phyloP scores from a whole-genome alignment of 37 sponge, comb jelly and placozoan genomes.

The Beroe ovata region DNA sequence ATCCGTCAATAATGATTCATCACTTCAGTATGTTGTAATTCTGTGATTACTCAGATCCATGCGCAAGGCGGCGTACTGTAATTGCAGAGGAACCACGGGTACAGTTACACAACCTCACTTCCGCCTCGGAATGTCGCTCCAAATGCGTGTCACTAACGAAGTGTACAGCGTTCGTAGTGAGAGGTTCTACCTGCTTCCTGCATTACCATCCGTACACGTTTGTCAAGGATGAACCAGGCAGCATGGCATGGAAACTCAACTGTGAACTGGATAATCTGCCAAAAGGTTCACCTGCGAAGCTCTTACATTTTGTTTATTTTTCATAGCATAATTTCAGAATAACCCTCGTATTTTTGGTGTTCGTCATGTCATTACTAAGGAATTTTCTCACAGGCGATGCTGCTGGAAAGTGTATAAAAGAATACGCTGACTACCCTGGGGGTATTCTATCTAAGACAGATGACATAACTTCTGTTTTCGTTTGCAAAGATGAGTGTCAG shows the following conservation, averaged over 20 bases:
- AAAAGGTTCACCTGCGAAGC: neutral
- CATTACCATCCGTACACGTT: neutral
- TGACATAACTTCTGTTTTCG: neutral
- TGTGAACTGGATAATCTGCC: neutral
- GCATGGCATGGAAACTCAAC: neutral
- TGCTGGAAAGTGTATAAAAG: neutral
- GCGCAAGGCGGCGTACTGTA: neutral
- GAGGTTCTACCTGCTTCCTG: neutral
- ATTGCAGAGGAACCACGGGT: neutral
- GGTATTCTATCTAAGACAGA: neutral
- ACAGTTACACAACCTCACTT: no score
- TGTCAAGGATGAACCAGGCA: neutral
- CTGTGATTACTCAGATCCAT: no score
- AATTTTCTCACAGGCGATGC: neutral
- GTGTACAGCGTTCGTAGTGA: neutral
- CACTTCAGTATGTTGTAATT: no score
- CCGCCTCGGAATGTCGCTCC: conserved; percentile 1
- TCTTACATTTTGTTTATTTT: neutral
- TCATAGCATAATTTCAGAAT: no score
- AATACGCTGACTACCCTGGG: conserved; percentile 23
- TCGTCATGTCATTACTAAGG: no score
- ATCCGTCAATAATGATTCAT: no score
- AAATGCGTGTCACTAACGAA: neutral
- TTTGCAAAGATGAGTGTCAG: neutral
- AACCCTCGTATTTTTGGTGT: no score